These are phyloP conservation scores for Scolopax rusticola DNA, from an alignment of 2,797 vertebrate genomes.

Conservation along the genomic window DNA sequence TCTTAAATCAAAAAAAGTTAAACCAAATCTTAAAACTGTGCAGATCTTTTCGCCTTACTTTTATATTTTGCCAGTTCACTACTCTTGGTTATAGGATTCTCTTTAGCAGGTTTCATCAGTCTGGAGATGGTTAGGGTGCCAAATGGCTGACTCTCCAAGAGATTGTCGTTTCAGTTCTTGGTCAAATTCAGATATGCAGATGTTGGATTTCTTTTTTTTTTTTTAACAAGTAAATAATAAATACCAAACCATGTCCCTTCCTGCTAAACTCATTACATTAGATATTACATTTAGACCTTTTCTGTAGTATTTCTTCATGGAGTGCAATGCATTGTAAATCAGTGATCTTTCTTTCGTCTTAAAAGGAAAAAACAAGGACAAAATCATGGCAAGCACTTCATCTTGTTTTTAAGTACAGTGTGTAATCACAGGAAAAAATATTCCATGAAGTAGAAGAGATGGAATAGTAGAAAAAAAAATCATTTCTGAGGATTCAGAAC, in stretches of 20 bases:
- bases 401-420: not conserved
- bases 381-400: not conserved
- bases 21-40: not conserved
- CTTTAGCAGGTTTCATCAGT: not conserved
- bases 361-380: not conserved
- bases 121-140: not conserved
- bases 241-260: not conserved
- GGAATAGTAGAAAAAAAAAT: not conserved
- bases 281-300: not conserved
- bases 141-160: not conserved
- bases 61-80: not conserved
- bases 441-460: not conserved
- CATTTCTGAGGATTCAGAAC: not conserved
- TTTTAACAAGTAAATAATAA: not conserved
- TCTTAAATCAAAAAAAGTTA: not conserved
- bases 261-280: not conserved
- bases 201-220: not conserved
- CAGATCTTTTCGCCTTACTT: not conserved
- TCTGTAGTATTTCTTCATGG: not conserved
- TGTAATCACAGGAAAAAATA: not conserved
- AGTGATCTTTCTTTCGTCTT: not conserved
- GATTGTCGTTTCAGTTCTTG: not conserved
- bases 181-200: not conserved
- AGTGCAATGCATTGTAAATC: not conserved
- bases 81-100: not conserved